These are phyloP conservation scores for Astropecten irregularis DNA, from an alignment of 53 echinoderm and acorn worm species.

Conservation along the genomic window DNA sequence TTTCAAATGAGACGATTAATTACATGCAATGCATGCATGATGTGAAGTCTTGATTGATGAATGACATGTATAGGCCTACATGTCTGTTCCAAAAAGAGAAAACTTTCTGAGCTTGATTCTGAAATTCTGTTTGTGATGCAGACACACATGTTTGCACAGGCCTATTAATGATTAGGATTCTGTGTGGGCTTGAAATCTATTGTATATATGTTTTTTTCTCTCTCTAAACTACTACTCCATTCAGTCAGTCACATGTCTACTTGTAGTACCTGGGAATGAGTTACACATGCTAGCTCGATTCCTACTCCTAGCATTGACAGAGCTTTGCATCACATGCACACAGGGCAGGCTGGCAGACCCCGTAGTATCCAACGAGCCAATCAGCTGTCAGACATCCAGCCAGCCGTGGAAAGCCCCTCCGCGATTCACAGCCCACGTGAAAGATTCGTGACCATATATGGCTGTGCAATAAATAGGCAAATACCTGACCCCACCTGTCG, in stretches of 20 bases:
- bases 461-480: conserved; percentile 59
- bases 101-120: too few relatives aligned
- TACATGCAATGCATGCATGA: too few relatives aligned
- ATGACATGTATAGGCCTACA: too few relatives aligned
- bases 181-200: conserved; percentile 40
- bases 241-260: conserved; percentile 45
- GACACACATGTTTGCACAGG: too few relatives aligned
- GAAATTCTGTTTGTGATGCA: too few relatives aligned
- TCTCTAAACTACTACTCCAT: too few relatives aligned
- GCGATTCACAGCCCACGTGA: conserved; percentile 53
- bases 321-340: background rate
- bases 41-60: too few relatives aligned
- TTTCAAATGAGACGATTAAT: too few relatives aligned
- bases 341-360: too few relatives aligned
- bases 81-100: too few relatives aligned
- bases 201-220: too few relatives aligned
- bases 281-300: background rate
- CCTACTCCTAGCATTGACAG: conserved; percentile 23
- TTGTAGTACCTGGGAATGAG: conserved; percentile 36
- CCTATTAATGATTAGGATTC: too few relatives aligned
- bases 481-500: conserved; percentile 50
- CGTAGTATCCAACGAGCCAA: conserved; percentile 30
- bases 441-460: conserved; percentile 61
- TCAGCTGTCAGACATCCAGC: conserved; percentile 5
- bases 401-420: conserved; percentile 4